Conservation (phyloP, 2,113 vertebrate species). For the Nibea coibor region DNA sequence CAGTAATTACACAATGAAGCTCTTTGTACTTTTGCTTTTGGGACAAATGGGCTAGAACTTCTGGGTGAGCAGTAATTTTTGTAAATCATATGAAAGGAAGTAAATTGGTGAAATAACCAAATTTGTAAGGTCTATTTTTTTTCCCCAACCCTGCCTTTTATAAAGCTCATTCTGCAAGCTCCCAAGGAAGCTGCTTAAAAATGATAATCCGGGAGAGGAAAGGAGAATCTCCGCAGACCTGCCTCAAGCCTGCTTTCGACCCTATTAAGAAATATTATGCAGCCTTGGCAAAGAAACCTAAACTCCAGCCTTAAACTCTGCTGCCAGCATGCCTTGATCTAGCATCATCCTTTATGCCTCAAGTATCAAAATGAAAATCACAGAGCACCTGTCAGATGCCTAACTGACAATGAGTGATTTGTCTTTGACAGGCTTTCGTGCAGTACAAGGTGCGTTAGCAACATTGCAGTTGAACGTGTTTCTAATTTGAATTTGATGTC, state of each 20-base stretch:
- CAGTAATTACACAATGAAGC: neutral
- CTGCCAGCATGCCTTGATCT: constrained; percentile 69
- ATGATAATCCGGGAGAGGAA: constrained; percentile 86
- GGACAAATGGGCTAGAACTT: constrained; percentile 36
- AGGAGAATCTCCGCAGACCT: constrained; percentile 82
- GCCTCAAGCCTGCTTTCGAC: constrained; percentile 81
- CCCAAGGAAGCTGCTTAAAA: constrained; percentile 87
- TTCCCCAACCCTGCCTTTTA: constrained; percentile 33
- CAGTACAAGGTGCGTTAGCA: neutral
- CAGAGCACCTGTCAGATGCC: constrained; percentile 22
- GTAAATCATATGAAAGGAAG: constrained; percentile 51
- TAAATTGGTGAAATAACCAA: constrained; percentile 70
- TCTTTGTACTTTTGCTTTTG: constrained; percentile 16
- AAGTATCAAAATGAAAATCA: constrained; percentile 59
- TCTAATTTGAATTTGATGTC: neutral
- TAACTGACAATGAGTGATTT: neutral
- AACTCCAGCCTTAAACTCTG: constrained; percentile 80
- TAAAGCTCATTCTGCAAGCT: constrained; percentile 75
- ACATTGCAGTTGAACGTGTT: neutral
- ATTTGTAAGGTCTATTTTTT: constrained; percentile 55
- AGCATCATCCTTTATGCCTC: constrained; percentile 76
- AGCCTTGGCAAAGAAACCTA: constrained; percentile 77
- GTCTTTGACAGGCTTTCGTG: neutral
- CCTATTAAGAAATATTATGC: constrained; percentile 87
- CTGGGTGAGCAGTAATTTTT: constrained; percentile 34